A percentile compares a stretch with the other conserved stretches of the same genome.
Conservation (phyloP, 2,113 vertebrate genomes). For the Rattus norvegicus region DNA sequence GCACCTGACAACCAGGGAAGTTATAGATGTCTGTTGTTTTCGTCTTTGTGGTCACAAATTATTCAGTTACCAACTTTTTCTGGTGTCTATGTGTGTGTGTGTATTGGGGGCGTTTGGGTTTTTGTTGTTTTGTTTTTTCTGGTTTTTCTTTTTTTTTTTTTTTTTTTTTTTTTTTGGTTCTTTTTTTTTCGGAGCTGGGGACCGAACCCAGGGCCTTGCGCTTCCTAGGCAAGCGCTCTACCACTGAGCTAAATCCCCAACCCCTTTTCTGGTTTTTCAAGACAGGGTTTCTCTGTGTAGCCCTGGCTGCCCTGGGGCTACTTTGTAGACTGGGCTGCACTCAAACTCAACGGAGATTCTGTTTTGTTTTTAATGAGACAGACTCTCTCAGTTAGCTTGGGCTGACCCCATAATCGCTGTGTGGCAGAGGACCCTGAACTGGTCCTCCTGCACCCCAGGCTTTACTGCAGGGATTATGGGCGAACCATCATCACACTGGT, state of each 20-base stretch:
- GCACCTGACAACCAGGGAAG: not conserved
- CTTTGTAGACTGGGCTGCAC: not conserved
- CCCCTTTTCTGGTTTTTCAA: not conserved
- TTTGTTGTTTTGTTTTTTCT: not conserved
- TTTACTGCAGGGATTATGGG: not conserved
- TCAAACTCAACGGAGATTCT: not conserved
- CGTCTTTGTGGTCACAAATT: slow-evolving; percentile 20
- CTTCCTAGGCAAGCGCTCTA: too few species aligned
- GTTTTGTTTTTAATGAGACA: not conserved
- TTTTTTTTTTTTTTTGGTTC: too few species aligned
- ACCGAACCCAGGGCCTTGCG: too few species aligned
- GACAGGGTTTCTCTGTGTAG: not conserved
- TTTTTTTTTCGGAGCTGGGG: too few species aligned
- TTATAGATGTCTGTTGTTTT: slow-evolving; percentile 34
- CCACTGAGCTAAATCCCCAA: too few species aligned
- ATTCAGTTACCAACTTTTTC: not conserved
- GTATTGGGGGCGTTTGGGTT: not conserved
- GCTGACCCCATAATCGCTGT: not conserved
- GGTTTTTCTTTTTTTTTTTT: too few species aligned
- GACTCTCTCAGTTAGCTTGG: not conserved
- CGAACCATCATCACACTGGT: not conserved
- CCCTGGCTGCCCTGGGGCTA: not conserved
- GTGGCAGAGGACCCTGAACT: not conserved
- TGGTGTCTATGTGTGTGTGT: not conserved
- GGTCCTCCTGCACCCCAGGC: too few species aligned